Conservation (phyloP, 2,888 invertebrate species). For the Cerastoderma edule region DNA sequence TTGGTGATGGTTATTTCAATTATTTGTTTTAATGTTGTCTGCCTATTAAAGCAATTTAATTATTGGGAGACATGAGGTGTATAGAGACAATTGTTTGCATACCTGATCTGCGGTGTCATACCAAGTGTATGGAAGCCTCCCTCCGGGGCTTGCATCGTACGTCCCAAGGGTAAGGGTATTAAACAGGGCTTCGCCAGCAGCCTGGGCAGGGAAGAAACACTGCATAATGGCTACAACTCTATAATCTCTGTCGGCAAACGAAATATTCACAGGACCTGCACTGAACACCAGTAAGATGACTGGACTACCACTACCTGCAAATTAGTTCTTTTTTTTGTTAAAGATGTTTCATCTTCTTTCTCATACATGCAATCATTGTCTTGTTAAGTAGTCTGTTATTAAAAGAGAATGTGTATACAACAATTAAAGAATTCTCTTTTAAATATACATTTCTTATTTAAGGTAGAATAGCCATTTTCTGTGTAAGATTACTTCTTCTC, state of each 20-base stretch:
- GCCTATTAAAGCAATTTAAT: neutral
- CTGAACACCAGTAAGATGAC: slow-evolving; percentile 76
- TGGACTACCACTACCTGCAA: slow-evolving; percentile 44
- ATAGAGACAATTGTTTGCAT: neutral
- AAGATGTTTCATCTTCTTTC: neutral
- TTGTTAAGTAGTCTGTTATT: neutral
- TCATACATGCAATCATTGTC: neutral
- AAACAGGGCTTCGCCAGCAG: slow-evolving; percentile 78
- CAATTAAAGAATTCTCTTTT: neutral
- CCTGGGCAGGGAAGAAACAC: slow-evolving; percentile 80
- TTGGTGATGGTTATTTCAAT: neutral
- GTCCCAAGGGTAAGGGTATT: slow-evolving; percentile 67
- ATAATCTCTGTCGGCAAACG: slow-evolving; percentile 68
- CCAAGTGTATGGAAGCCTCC: slow-evolving; percentile 81
- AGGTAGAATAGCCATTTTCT: neutral
- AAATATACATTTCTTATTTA: neutral
- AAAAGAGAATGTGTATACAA: neutral
- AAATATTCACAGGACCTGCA: slow-evolving; percentile 81
- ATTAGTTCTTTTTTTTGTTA: neutral
- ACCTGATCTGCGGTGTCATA: slow-evolving; percentile 69
- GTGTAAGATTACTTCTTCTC: neutral
- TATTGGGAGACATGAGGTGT: neutral
- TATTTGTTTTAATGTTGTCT: neutral
- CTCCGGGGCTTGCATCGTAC: slow-evolving; percentile 70
- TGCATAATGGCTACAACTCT: slow-evolving; percentile 75